phyloP scores from a whole-genome alignment of 2,113 vertebrate species.

The Paraplagusia blochii region DNA sequence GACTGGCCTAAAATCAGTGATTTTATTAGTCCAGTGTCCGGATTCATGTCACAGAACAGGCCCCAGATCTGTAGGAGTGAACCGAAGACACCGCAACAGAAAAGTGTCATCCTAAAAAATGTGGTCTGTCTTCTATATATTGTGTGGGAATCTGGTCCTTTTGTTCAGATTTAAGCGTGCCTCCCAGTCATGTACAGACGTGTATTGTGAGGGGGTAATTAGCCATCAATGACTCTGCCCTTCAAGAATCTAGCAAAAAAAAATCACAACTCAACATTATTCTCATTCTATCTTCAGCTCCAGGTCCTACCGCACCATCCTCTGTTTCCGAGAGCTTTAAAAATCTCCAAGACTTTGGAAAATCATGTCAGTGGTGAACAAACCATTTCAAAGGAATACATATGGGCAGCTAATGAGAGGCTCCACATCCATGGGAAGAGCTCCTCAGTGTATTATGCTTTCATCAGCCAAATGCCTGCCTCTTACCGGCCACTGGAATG shows the following conservation, averaged over 20 bases:
- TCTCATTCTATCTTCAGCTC: conserved; percentile 1
- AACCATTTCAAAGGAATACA: neutral
- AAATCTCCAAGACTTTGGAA: neutral
- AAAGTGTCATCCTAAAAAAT: too few relatives aligned
- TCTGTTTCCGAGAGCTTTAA: neutral
- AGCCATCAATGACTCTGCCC: neutral
- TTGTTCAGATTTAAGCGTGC: conserved; percentile 5
- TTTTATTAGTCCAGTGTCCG: too few relatives aligned
- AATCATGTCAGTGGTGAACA: neutral
- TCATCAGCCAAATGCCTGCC: conserved; percentile 41
- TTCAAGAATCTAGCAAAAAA: neutral
- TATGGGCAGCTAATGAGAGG: conserved; percentile 15
- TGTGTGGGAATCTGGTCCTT: neutral
- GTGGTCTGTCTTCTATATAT: too few relatives aligned
- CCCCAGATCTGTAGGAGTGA: too few relatives aligned
- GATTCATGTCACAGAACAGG: too few relatives aligned
- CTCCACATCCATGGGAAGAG: neutral
- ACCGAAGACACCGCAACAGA: too few relatives aligned
- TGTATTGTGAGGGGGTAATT: conserved; percentile 2
- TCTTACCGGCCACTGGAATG: conserved; percentile 32
- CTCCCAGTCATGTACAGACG: conserved; percentile 13
- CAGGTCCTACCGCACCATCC: neutral
- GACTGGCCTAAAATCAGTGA: too few relatives aligned
- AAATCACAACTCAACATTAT: neutral
- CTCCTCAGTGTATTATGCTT: conserved; percentile 13